Evolutionary conservation across 1,140 invertebrate genomes (phyloP), one percentile per base, ranked within the genome.

Genomic region (Mactra quadrangularis): DNA sequence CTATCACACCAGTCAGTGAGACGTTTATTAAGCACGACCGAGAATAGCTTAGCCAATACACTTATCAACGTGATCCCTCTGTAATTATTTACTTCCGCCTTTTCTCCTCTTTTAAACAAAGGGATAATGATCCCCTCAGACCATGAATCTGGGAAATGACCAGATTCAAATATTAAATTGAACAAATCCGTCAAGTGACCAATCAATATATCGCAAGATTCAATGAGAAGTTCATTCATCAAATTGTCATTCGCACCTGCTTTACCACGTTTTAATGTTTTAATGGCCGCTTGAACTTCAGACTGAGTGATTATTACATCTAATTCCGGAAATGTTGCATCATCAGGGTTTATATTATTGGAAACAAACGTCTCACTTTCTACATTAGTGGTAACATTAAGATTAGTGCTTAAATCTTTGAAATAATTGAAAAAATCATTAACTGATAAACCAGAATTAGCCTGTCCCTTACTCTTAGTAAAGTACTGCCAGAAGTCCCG

Each of bases 151-250:
- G 29, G 59, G 17, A 62, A 62, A 35, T 62, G 59, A 19, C 59
- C 59, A 62, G 59, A 47, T 17, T 45, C 47, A 3, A 47, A 50
- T 25, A 45, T 17, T n/a, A 13, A 35, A 68, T 47, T 68, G 17
- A 68, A 68, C 29, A 68, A 47, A 68, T 68, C 64, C 41, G 27
- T 25, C 29, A 68, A 68, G 47, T 68, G 38, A 29, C 35, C 3
- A 29, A 41, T 27, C 38, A 68, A 25, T 13, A 68, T 68, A 68
- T 68, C 64, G 15, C 35, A 17, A 38, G 22, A 13, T 41, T 66
- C 62, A 15, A 66, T 66, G 22, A 47, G 47, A 47, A 22, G 25
- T 29, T 68, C n/a, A 47, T 68, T 68, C 3, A 68, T 25, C 22
- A 68, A 27, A 47, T 13, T 4, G 29, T 68, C 64, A 47, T 47